Evolutionary conservation across 2,797 vertebrate genomes (phyloP).

Genomic region (Propithecus deckenii): DNA sequence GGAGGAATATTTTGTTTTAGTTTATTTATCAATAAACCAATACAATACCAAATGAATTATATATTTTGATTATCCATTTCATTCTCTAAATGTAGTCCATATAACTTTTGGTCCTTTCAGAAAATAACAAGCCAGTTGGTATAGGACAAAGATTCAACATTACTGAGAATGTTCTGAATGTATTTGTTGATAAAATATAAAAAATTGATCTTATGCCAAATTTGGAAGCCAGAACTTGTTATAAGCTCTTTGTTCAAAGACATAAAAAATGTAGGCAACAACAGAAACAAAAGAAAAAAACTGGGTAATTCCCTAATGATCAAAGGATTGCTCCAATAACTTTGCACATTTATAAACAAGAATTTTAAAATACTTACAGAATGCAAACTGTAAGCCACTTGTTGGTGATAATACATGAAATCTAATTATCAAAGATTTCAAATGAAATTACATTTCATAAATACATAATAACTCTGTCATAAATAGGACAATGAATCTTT

Average conservation of each 20-base stretch:
- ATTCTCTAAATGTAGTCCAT: not conserved
- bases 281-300: not conserved
- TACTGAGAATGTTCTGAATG: not conserved
- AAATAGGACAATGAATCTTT: slow-evolving; percentile 6
- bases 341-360: not conserved
- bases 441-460: slow-evolving; percentile 29
- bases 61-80: not conserved
- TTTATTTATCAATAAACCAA: slow-evolving; percentile 13
- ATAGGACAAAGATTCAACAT: not conserved
- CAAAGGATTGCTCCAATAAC: not conserved
- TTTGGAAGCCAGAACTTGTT: not conserved
- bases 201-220: not conserved
- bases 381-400: not conserved
- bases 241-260: slow-evolving; percentile 22
- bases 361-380: slow-evolving; percentile 14
- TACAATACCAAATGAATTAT: not conserved
- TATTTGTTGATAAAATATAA: slow-evolving; percentile 8
- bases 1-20: not conserved
- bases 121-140: slow-evolving; percentile 13
- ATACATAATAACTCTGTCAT: not conserved
- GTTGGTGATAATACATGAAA: not conserved
- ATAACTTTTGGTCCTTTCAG: not conserved
- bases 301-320: not conserved
- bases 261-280: not conserved
- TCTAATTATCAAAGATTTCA: not conserved